Evolutionary conservation across 1,140 invertebrate species (phyloP), one percentile per base, ranked within the genome.

Genomic region (Drosophila setifemur): DNA sequence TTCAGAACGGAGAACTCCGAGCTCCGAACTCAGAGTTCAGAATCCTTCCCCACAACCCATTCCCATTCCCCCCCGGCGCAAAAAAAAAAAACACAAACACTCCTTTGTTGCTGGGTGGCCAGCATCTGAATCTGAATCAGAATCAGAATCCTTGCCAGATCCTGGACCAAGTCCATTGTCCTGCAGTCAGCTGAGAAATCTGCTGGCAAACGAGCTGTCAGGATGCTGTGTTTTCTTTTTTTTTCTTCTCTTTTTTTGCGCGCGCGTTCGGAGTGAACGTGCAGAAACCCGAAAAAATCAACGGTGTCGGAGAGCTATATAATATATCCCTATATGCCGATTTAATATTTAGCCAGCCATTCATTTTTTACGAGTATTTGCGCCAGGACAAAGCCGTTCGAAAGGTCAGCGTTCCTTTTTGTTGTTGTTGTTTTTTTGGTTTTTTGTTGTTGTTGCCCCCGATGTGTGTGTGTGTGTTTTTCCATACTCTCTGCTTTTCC

Each of bases 281-380:
- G 64, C 49, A 68, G 19, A 63, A 12, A 26, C 7, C 39, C 35
- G 23, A 28, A 26, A 57, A 42, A 53, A 42, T 14, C 29, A 35
- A 35, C 11, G 14, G 33, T 23, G 39, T 40, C 16, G 31, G 40
- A 9, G 54, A 54, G 55, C 43, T 47, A 55, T 60, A 69, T 50
- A 49, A 52, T 58, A 71, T 77, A 77, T 72, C 31, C 60, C 37
- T 67, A 72, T 81, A 72, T 50, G 28, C 52, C 50, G 55, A 68
- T 82, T 67, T 68, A 64, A 67, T 67, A 67, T 67, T 67, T 26
- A 14, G 49, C 37, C 76, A 81, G 21, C 45, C 76, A 60, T 68
- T 71, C 63, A 63, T 82, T 82, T 82, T 82, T 82, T 77, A 82
- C 77, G 77, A 82, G 77, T 82, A 72, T 82, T 72, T 82, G 77